Evolutionary conservation across 1,140 invertebrate species (phyloP).

Genomic region (Drosophila eugracilis): DNA sequence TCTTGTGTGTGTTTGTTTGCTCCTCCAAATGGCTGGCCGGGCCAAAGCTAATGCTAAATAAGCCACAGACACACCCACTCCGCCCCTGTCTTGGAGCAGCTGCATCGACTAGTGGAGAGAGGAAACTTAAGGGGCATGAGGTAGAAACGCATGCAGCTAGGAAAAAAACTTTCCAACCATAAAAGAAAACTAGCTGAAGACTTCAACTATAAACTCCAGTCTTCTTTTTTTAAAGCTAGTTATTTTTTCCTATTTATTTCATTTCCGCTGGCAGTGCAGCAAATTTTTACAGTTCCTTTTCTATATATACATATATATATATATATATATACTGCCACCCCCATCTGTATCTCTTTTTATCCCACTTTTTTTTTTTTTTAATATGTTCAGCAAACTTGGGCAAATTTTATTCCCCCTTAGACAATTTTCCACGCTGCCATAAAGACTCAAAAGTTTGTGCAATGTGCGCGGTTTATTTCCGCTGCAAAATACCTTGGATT

Average conservation of each 20-base stretch:
- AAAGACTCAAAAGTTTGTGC: conserved; percentile 74
- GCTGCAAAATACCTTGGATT: conserved; percentile 81
- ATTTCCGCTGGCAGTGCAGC: conserved; percentile 66
- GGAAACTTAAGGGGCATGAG: not conserved
- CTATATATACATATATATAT: conserved; percentile 28
- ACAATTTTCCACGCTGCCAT: conserved; percentile 80
- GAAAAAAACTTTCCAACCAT: conserved; percentile 63
- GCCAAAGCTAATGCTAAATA: conserved; percentile 77
- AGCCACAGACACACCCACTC: conserved; percentile 55
- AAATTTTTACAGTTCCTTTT: conserved; percentile 72
- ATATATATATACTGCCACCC: conserved; percentile 18
- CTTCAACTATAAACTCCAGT: conserved; percentile 40
- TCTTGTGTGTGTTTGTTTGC: conserved; percentile 37
- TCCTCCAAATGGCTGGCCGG: conserved; percentile 36
- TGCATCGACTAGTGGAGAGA: conserved; percentile 28
- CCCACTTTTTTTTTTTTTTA: conserved; percentile 73
- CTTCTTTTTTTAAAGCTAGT: conserved; percentile 46
- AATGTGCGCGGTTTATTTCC: conserved; percentile 79
- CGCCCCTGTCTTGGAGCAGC: conserved; percentile 26
- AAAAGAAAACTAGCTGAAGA: conserved; percentile 56
- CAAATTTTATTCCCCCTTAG: conserved; percentile 56
- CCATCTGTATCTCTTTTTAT: conserved; percentile 12
- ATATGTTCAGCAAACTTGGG: conserved; percentile 79
- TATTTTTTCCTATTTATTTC: conserved; percentile 72
- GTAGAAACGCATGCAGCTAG: conserved; percentile 45